Percentiles rank a stretch among this genome's conserved stretches.
phyloP scores from a whole-genome alignment of 2,888 invertebrate genomes.

The Microplitis manilae region DNA sequence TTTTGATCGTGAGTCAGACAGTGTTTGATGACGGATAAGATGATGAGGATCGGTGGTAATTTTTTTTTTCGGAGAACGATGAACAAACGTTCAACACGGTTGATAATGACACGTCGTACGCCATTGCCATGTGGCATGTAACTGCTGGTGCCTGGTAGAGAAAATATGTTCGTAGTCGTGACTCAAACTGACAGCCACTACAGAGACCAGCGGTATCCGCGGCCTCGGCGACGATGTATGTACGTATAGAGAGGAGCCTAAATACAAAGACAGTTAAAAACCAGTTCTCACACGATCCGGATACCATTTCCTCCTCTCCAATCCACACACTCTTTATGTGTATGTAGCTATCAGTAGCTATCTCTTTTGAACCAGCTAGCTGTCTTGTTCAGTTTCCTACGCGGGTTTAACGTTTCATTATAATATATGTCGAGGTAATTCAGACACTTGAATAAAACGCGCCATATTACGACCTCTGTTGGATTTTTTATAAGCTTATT shows the following conservation, averaged over 20 bases:
- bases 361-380: not conserved
- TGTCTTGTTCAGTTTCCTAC: not conserved
- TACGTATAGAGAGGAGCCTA: conserved; percentile 12
- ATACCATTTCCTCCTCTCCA: conserved; percentile 25
- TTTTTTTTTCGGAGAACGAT: conserved; percentile 15
- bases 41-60: not conserved
- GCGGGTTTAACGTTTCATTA: not conserved
- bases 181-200: conserved; percentile 40
- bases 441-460: not conserved
- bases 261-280: conserved; percentile 36
- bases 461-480: not conserved
- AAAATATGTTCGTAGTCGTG: conserved; percentile 38
- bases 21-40: not conserved
- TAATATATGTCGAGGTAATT: not conserved
- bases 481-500: not conserved
- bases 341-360: not conserved
- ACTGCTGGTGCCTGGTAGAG: conserved; percentile 53
- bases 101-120: conserved; percentile 49
- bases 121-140: conserved; percentile 61
- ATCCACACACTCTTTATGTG: not conserved
- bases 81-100: conserved; percentile 10
- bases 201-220: not conserved
- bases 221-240: not conserved
- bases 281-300: conserved; percentile 51
- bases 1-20: not conserved